Conservation (phyloP, 2,888 invertebrate genomes). For the Heliconius charithonia region DNA sequence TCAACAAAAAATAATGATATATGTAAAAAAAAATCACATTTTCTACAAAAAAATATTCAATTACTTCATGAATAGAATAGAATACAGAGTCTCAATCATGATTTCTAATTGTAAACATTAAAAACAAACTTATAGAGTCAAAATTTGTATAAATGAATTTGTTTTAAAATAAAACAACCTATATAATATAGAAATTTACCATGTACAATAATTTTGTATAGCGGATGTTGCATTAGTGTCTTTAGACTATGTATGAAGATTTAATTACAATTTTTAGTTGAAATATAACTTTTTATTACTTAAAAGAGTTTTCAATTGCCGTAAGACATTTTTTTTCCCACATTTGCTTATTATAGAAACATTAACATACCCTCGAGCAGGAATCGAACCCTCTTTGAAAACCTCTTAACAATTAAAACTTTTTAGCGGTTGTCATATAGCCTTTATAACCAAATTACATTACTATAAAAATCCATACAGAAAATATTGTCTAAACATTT, state of each 20-base stretch:
- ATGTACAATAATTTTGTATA: background rate
- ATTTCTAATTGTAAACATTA: constrained; percentile 14
- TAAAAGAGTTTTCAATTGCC: background rate
- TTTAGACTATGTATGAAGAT: background rate
- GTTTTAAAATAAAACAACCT: constrained; percentile 6
- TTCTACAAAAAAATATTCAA: background rate
- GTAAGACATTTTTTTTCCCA: background rate
- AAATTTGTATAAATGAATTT: background rate
- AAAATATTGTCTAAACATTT: constrained; percentile 1
- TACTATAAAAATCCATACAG: background rate
- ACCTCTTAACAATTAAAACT: background rate
- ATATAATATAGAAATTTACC: background rate
- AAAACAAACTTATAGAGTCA: background rate
- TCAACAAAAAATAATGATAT: constrained; percentile 26
- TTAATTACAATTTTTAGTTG: background rate
- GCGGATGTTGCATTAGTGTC: background rate
- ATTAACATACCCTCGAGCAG: background rate
- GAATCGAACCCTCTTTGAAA: background rate
- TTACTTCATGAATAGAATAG: background rate
- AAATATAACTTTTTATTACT: background rate
- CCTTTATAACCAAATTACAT: background rate
- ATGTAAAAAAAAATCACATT: constrained; percentile 29
- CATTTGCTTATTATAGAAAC: background rate
- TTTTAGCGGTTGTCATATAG: background rate
- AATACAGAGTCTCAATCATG: constrained; percentile 5